Conservation (phyloP, 2,888 invertebrate species). For the Macrophya annulata region DNA sequence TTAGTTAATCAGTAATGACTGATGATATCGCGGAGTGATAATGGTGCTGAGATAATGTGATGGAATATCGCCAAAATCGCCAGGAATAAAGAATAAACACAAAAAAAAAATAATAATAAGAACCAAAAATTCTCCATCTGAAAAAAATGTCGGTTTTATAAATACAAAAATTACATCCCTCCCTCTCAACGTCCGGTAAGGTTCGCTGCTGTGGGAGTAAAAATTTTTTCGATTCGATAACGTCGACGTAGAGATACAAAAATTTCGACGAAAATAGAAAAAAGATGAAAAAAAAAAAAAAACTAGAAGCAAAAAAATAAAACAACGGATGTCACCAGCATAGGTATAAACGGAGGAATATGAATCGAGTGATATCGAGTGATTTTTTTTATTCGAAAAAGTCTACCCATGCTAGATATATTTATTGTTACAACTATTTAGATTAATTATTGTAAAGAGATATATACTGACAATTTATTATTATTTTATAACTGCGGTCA, state of each 20-base stretch:
- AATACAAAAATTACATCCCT: conserved; percentile 41
- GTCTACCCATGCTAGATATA: conserved; percentile 6
- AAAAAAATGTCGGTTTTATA: conserved; percentile 47
- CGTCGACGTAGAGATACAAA: conserved; percentile 52
- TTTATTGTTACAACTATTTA: conserved; percentile 2
- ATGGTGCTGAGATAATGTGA: conserved; percentile 27
- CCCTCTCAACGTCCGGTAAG: conserved; percentile 31
- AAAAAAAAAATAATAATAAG: conserved; percentile 9
- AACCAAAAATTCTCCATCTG: conserved; percentile 59
- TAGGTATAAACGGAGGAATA: background rate
- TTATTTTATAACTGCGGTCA: background rate
- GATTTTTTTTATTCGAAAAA: background rate
- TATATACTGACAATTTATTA: background rate
- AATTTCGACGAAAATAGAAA: conserved; percentile 40
- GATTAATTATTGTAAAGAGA: conserved; percentile 11
- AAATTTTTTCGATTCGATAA: conserved; percentile 54
- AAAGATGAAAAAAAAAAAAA: conserved; percentile 36
- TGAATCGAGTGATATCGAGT: background rate
- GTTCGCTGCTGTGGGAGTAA: conserved; percentile 47
- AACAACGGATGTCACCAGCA: conserved; percentile 12
- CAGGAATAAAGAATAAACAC: conserved; percentile 13
- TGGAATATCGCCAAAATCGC: conserved; percentile 57
- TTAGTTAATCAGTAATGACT: conserved; percentile 57
- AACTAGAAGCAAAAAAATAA: conserved; percentile 50
- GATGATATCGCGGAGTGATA: background rate